Conservation (phyloP, 1,140 invertebrate genomes). For the Melipona quadrifasciata region DNA sequence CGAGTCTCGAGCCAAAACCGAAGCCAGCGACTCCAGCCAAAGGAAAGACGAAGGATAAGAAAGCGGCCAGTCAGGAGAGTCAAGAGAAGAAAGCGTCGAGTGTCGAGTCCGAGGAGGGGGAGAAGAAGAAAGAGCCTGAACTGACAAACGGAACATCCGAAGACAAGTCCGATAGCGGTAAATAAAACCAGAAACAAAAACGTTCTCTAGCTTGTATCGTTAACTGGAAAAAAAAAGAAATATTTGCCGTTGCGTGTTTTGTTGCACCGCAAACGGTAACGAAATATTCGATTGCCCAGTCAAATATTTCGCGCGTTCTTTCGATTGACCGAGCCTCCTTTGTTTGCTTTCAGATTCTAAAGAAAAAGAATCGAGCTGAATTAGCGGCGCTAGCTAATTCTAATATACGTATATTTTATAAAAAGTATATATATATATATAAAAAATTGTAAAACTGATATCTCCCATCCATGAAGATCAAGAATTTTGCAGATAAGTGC, state of each 20-base stretch:
- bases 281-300: slow-evolving; percentile 8
- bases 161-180: slow-evolving; percentile 81
- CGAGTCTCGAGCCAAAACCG: slow-evolving; percentile 88
- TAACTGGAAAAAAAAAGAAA: background rate
- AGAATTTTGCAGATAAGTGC: slow-evolving; percentile 54
- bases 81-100: slow-evolving; percentile 83
- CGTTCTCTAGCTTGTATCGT: background rate
- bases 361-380: slow-evolving; percentile 83
- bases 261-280: background rate
- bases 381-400: slow-evolving; percentile 59
- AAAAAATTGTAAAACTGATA: slow-evolving; percentile 49
- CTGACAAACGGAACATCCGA: slow-evolving; percentile 82
- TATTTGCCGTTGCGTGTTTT: background rate
- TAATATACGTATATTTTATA: slow-evolving; percentile 39
- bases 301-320: background rate
- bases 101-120: slow-evolving; percentile 81
- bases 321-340: slow-evolving; percentile 19
- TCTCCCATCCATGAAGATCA: slow-evolving; percentile 43
- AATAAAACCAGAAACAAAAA: slow-evolving; percentile 38
- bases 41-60: slow-evolving; percentile 87
- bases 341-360: slow-evolving; percentile 80
- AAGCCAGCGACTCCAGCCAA: slow-evolving; percentile 90
- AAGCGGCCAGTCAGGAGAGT: slow-evolving; percentile 85
- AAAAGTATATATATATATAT: slow-evolving; percentile 32
- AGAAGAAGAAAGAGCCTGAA: slow-evolving; percentile 83